Evolutionary conservation across 92 coral and sea anemone species (phyloP).

Genomic region (Zoanthus sociatus): DNA sequence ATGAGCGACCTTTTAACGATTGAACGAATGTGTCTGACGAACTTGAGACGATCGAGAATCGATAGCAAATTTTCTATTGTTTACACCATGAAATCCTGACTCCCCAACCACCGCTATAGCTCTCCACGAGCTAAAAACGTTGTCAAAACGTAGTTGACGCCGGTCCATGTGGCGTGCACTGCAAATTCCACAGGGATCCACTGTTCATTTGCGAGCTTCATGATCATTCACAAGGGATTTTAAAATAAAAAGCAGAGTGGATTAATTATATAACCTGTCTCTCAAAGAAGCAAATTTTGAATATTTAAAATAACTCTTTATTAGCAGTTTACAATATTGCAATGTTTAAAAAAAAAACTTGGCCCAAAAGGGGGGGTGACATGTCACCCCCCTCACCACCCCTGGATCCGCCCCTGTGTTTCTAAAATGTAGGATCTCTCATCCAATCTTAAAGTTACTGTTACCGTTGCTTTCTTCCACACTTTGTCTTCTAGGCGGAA

Average conservation of each 20-base stretch:
- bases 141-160: slow-evolving; percentile 30
- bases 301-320: background rate
- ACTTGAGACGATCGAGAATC: slow-evolving; percentile 3
- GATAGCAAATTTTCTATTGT: slow-evolving; percentile 6
- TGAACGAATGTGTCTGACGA: background rate
- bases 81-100: slow-evolving; percentile 1
- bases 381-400: slow-evolving; percentile 12
- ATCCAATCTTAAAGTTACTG: too few relatives aligned
- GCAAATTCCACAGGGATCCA: slow-evolving; percentile 25
- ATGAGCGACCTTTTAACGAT: slow-evolving; percentile 4
- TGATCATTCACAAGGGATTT: slow-evolving; percentile 6
- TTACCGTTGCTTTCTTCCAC: too few relatives aligned
- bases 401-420: background rate
- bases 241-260: slow-evolving; percentile 20
- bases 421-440: too few relatives aligned
- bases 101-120: slow-evolving; percentile 16
- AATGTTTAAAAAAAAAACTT: background rate
- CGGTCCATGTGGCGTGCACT: slow-evolving; percentile 29
- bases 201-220: background rate
- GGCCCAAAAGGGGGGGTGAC: slow-evolving; percentile 19
- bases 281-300: background rate
- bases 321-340: too few relatives aligned
- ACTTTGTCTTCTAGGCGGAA: too few relatives aligned
- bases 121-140: slow-evolving; percentile 9
- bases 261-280: slow-evolving; percentile 20